Conservation (phyloP, 2,888 invertebrate genomes). For the Odiellus spinosus region DNA sequence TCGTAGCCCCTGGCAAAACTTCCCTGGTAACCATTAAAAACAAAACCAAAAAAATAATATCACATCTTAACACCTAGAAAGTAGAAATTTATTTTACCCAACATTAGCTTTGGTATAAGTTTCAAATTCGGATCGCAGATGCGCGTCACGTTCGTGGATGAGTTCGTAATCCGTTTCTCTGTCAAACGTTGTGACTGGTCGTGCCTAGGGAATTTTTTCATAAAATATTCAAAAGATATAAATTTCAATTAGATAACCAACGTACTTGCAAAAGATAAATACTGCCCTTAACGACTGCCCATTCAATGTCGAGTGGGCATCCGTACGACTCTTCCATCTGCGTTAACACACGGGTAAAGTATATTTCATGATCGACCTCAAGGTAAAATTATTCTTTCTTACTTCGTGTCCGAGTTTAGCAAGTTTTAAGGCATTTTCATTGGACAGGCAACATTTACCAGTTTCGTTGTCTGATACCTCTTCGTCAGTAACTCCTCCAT, state of each 20-base stretch:
- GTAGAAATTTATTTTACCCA: no score
- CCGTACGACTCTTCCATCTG: slow-evolving; percentile 50
- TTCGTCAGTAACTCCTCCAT: no score
- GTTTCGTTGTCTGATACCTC: no score
- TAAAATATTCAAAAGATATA: no score
- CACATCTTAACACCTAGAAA: no score
- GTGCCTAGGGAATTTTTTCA: no score
- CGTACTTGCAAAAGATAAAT: slow-evolving; percentile 45
- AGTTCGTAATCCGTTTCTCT: slow-evolving; percentile 52
- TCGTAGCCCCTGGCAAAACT: slow-evolving; percentile 6
- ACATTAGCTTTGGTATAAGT: slow-evolving; percentile 15
- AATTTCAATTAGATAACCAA: no score
- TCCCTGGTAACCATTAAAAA: no score
- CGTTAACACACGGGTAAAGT: neutral
- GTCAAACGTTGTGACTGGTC: slow-evolving; percentile 56
- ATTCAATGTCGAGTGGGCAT: slow-evolving; percentile 59
- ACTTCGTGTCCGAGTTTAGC: neutral
- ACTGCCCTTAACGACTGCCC: slow-evolving; percentile 47
- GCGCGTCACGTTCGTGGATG: slow-evolving; percentile 52
- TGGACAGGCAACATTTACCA: no score
- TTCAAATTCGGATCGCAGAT: slow-evolving; percentile 11
- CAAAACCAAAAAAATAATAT: no score
- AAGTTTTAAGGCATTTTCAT: neutral
- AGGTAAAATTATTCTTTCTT: neutral
- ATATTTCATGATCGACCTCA: neutral